phyloP scores from a whole-genome alignment of 2,797 vertebrate species.

The Sylvia borin region DNA sequence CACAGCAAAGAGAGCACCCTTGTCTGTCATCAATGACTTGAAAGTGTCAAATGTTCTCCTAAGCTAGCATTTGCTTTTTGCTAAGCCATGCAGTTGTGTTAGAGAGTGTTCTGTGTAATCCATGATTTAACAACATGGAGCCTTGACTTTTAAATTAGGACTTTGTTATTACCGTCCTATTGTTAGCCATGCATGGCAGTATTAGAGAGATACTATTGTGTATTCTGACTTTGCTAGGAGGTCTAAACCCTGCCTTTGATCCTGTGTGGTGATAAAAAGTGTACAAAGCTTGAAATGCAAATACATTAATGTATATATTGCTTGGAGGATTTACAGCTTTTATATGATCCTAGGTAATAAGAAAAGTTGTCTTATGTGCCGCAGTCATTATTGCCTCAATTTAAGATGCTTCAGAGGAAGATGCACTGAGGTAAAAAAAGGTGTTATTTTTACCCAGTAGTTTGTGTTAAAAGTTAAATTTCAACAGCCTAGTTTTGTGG shows the following conservation, averaged over 20 bases:
- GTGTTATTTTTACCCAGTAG: not conserved
- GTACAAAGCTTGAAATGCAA: not conserved
- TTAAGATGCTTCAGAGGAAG: not conserved
- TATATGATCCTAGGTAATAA: not conserved
- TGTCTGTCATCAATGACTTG: not conserved
- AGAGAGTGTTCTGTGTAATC: conserved; percentile 19
- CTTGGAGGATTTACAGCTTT: not conserved
- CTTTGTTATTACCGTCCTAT: conserved; percentile 10
- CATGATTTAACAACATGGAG: not conserved
- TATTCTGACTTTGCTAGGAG: conserved; percentile 1
- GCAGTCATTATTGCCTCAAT: not conserved
- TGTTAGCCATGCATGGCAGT: not conserved
- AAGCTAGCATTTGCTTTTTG: conserved; percentile 12
- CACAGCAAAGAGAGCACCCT: not conserved
- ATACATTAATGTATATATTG: not conserved
- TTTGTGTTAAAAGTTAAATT: not conserved
- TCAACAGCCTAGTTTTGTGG: not conserved
- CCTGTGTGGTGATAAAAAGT: not conserved
- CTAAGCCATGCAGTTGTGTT: conserved; percentile 5
- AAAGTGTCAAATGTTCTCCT: conserved; percentile 43
- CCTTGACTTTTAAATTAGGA: not conserved
- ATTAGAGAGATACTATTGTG: not conserved
- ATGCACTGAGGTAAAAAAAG: not conserved
- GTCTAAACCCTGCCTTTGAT: not conserved
- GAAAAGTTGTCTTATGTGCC: not conserved